Evolutionary conservation across 2,888 invertebrate genomes (phyloP).

Genomic region (Erebia palarica): DNA sequence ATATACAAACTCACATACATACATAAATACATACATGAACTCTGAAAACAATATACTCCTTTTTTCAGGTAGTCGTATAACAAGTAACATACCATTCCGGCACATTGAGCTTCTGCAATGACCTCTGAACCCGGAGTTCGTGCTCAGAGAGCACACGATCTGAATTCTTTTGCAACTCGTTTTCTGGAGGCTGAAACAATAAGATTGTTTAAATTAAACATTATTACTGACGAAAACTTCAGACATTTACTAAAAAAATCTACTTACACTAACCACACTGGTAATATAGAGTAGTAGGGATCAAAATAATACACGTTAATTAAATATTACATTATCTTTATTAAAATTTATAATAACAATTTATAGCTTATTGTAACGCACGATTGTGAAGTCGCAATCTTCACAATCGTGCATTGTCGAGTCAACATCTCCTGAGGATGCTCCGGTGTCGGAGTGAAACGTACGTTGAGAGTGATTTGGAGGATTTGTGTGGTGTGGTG

Average conservation of each 20-base stretch:
- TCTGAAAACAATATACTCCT: too few species aligned
- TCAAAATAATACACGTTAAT: constrained; percentile 7
- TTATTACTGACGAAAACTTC: constrained; percentile 24
- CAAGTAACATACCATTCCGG: constrained; percentile 91
- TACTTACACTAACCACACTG: constrained; percentile 10
- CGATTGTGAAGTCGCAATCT: too few species aligned
- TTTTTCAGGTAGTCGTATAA: too few species aligned
- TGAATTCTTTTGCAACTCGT: constrained; percentile 94
- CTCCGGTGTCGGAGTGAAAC: too few species aligned
- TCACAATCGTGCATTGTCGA: too few species aligned
- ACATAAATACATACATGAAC: too few species aligned
- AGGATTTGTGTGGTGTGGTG: too few species aligned
- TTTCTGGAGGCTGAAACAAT: constrained; percentile 93
- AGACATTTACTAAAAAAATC: not conserved
- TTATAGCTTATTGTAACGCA: too few species aligned
- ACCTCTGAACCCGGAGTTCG: constrained; percentile 95
- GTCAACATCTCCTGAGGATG: too few species aligned
- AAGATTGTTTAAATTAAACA: constrained; percentile 31
- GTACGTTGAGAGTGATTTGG: too few species aligned
- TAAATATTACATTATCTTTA: not conserved
- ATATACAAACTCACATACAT: too few species aligned
- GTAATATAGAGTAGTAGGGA: not conserved
- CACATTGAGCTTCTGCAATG: constrained; percentile 95
- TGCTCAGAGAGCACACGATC: constrained; percentile 95
- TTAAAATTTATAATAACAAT: not conserved